Base-by-base conservation (phyloP, 2,113 vertebrate species). In the Dicaeum eximium region DNA sequence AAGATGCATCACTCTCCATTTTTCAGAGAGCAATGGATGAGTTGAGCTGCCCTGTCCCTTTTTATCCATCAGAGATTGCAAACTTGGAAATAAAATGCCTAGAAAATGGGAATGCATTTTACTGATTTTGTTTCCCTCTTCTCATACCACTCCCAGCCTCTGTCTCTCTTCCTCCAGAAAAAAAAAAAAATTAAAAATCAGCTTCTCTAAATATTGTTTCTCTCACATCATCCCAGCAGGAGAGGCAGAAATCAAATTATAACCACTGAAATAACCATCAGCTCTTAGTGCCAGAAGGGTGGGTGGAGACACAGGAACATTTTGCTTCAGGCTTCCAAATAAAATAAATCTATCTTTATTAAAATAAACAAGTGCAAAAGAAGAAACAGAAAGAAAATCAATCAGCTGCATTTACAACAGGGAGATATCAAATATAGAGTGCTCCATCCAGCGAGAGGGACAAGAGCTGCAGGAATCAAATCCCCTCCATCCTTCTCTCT, bases 291-390 rank as follows among this genome's bases (percentile, higher is more conserved):
- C 88, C 61, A 38, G 86, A 81, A 57, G 37, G 64, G 85, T 86
- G 73, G 69, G 74, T 75, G 66, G 72, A 88, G 71, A 61, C 62
- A 72, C 5, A 3, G 51, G 85, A 95, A 84, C 86, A 86, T 75
- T 95, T 92, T 89, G 82, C 70, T 93, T 92, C 31, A 50, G 70
- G 33, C 72, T 96, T 91, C 18, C 2, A 89, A 92, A 94, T 92
- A 87, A 96, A 80, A 94, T 67, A 72, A 77, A 96, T 91, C 95
- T 93, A 92, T 97, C 92, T 97, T 86, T 95, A 90, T 97, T 95
- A 93, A 96, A 97, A 93, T 96, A 92, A 97, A 94, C 96, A 95
- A 86, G 75, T 85, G 88, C 44, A 90, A 93, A 95, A 71, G 67
- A 92, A 95, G 47, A 84, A 67, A 85, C 27, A 71, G 89, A 90